Evolutionary conservation across 2,113 vertebrate species (phyloP), one percentile per base, ranked within the genome.

Genomic region (Antennarius striatus): DNA sequence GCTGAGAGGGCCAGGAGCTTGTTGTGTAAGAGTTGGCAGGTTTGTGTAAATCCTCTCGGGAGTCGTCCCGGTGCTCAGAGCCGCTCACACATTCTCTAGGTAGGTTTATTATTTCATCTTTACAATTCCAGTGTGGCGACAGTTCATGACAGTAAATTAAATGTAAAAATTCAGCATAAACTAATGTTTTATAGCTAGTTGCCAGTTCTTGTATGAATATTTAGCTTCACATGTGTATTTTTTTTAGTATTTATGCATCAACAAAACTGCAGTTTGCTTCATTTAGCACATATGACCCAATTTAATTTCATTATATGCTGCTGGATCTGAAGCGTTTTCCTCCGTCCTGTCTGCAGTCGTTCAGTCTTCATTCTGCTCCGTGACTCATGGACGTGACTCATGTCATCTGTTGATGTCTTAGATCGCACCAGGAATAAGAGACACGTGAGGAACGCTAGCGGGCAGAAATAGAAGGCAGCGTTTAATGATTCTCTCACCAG

Each of bases 1-100:
- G 42, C 56, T 61, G 51, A 51, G 47, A 45, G 46, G 66, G 39
- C 56, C 64, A 56, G 77, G 57, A 70, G 40, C 56, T 59, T 14
- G 72, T 81, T 88, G 81, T 81, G 74, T 86, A 89, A 89, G 71
- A 83, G 71, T 77, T 90, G 86, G 80, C 84, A 85, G 81, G 63
- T 86, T 77, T 55, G 47, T 15, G 56, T 84, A 80, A 77, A 87
- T 73, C 75, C 61, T 83, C 72, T 15, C 29, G 10, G 74, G 73
- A 80, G 66, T 63, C 63, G 63, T 73, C 58, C 74, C 68, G 70
- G 64, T 3, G 63, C 80, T 71, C 68, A 71, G 62, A 83, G 72
- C 84, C 79, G 77, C 83, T 22, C 22, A 22, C 22, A 22, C 22
- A 2, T 82, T 69, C 57, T 56, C 48, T 71, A 46, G 85, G 82